Conservation (phyloP, 2,797 vertebrate species). For the Parauchenoglanis ngamensis region DNA sequence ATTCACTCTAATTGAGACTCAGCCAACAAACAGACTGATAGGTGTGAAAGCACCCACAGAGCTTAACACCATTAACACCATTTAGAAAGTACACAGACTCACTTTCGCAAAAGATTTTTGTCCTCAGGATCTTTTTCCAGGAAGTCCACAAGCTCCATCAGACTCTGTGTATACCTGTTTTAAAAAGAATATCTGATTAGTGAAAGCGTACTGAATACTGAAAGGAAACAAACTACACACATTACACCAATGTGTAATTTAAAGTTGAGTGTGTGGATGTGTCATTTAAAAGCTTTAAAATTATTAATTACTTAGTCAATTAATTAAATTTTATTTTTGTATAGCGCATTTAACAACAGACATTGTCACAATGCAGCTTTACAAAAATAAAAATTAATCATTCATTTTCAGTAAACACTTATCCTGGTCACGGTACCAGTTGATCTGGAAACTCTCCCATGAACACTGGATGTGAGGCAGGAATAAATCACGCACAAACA, state of each 20-base stretch:
- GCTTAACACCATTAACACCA: neutral
- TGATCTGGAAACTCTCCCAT: neutral
- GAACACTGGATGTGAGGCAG: neutral
- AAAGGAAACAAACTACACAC: neutral
- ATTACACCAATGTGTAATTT: too few relatives aligned
- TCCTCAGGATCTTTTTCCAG: conserved; percentile 86
- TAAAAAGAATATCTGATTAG: conserved; percentile 48
- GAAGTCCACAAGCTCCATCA: conserved; percentile 92
- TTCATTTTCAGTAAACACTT: neutral
- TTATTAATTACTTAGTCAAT: too few relatives aligned
- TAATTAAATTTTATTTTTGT: too few relatives aligned
- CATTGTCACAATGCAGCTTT: too few relatives aligned
- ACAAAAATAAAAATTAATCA: too few relatives aligned
- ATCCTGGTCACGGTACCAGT: neutral
- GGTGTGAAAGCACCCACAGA: neutral
- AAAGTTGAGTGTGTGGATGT: neutral
- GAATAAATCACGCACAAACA: neutral
- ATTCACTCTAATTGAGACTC: neutral
- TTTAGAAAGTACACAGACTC: conserved; percentile 62
- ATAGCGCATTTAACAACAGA: too few relatives aligned
- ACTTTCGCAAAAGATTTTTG: conserved; percentile 85
- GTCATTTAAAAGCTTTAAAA: neutral
- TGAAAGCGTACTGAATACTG: neutral
- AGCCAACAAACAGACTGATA: neutral
- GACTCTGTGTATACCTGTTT: conserved; percentile 91